A percentile compares a stretch with the other conserved stretches of the same genome.
Evolutionary conservation across 1,140 invertebrate species (phyloP).

Genomic region (Sycophaga agraensis): DNA sequence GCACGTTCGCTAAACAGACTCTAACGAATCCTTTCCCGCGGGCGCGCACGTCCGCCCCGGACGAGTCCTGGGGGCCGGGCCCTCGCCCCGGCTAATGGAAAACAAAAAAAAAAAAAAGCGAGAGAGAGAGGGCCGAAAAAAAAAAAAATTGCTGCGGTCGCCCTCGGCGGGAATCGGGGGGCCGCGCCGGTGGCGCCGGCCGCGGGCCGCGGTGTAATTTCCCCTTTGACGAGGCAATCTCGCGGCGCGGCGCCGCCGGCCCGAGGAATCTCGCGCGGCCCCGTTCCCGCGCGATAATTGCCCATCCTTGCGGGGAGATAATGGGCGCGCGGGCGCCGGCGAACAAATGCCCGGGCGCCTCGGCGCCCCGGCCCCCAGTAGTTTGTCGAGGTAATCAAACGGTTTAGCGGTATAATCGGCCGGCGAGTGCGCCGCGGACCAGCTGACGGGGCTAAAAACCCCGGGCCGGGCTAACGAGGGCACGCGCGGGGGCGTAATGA

Average conservation of each 20-base stretch:
- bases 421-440: not conserved
- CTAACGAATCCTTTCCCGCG: conserved; percentile 39
- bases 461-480: too few relatives aligned
- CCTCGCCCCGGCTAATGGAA: not conserved
- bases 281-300: conserved; percentile 20
- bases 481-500: too few relatives aligned
- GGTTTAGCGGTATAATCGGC: conserved; percentile 59
- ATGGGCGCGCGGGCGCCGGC: conserved; percentile 16
- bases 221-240: conserved; percentile 27
- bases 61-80: too few relatives aligned
- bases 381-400: conserved; percentile 60
- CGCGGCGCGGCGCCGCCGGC: too few relatives aligned
- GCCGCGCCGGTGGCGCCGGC: too few relatives aligned
- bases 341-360: not conserved
- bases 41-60: too few relatives aligned
- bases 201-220: conserved; percentile 19
- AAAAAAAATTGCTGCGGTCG: too few relatives aligned
- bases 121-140: not conserved
- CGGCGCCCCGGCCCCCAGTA: conserved; percentile 42
- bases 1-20: conserved; percentile 44
- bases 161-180: not conserved
- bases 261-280: not conserved
- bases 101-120: not conserved
- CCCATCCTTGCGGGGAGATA: conserved; percentile 16
- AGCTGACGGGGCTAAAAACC: too few relatives aligned